phyloP scores from a whole-genome alignment of 1,140 invertebrate species.

The Drosophila eugracilis region DNA sequence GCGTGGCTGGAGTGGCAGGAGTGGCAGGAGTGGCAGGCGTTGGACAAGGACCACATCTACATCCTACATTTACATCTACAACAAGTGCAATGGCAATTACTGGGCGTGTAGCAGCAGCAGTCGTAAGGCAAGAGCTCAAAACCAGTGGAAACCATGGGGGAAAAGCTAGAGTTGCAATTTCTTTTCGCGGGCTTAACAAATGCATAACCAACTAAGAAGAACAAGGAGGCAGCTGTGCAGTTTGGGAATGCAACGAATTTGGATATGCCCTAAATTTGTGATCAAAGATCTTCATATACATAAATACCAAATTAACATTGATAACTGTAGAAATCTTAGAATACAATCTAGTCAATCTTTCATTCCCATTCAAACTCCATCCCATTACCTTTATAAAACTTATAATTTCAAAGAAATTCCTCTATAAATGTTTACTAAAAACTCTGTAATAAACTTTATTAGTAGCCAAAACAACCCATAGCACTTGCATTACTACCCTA shows the following conservation, averaged over 20 bases:
- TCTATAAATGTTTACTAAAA: no score
- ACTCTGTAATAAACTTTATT: no score
- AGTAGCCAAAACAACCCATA: not conserved
- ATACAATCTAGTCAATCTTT: no score
- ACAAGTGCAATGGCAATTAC: constrained; percentile 70
- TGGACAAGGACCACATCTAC: constrained; percentile 33
- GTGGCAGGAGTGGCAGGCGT: constrained; percentile 29
- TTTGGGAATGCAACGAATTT: not conserved
- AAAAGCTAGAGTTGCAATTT: constrained; percentile 53
- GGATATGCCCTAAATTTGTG: not conserved
- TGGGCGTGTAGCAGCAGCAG: constrained; percentile 50
- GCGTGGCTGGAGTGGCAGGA: no score
- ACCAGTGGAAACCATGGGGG: constrained; percentile 1
- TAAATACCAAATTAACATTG: no score
- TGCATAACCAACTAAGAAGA: constrained; percentile 54
- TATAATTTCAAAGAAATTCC: no score
- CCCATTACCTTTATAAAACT: no score
- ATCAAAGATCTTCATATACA: no score
- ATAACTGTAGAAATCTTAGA: no score
- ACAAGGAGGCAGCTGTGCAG: not conserved
- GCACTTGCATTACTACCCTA: constrained; percentile 5
- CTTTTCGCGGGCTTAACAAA: constrained; percentile 57
- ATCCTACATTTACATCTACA: constrained; percentile 54
- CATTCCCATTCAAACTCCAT: no score
- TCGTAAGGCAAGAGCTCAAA: constrained; percentile 32